phyloP scores from a whole-genome alignment of 2,797 vertebrate species.

The Pseudomugil tenellus region DNA sequence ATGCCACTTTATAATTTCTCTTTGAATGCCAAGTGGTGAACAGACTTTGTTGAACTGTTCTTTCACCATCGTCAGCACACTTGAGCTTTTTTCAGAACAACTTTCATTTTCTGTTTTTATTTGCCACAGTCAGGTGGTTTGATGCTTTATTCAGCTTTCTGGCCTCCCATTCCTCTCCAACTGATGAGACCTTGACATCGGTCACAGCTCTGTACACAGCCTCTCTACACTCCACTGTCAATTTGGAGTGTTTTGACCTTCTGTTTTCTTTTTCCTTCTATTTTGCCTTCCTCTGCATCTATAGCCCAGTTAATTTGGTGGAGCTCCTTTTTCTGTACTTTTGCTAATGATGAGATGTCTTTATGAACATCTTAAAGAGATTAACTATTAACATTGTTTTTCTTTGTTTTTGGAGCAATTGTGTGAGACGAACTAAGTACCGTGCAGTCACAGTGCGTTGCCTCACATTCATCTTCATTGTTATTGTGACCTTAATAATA shows the following conservation, averaged over 20 bases:
- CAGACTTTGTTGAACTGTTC: conserved; percentile 21
- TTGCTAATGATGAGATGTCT: conserved; percentile 39
- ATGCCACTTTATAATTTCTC: neutral
- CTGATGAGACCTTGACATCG: conserved; percentile 67
- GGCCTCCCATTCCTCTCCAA: conserved; percentile 40
- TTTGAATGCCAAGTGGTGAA: conserved; percentile 6
- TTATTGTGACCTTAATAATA: conserved; percentile 69
- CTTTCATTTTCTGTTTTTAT: conserved; percentile 45
- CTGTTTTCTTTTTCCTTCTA: conserved; percentile 38
- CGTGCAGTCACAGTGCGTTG: conserved; percentile 57
- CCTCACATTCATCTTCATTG: conserved; percentile 68
- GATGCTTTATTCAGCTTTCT: conserved; percentile 69
- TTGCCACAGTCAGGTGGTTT: conserved; percentile 55
- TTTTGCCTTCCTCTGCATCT: conserved; percentile 14
- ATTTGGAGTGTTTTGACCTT: conserved; percentile 57
- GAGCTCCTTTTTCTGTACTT: conserved; percentile 20
- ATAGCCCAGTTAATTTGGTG: conserved; percentile 32
- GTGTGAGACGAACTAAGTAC: conserved; percentile 50
- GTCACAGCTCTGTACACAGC: conserved; percentile 64
- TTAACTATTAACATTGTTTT: conserved; percentile 51
- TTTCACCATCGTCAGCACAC: conserved; percentile 10
- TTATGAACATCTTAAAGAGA: conserved; percentile 50
- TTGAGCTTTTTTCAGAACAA: conserved; percentile 16
- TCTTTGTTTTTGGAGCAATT: conserved; percentile 47
- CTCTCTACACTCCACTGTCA: conserved; percentile 58